Evolutionary conservation across 2,888 invertebrate species (phyloP).

Genomic region (Masnerella sp.): DNA sequence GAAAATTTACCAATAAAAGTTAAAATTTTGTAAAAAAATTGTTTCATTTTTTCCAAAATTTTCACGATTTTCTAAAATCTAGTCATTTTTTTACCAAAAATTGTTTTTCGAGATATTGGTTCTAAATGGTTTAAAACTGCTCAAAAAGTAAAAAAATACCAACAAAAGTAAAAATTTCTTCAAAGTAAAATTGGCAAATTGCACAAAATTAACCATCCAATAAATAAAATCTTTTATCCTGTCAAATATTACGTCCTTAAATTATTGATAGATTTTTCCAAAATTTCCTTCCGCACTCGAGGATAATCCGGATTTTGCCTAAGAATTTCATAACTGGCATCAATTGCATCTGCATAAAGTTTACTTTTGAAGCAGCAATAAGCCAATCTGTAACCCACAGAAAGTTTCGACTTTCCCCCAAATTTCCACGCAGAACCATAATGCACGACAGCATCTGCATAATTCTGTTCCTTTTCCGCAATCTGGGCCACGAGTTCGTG

Average conservation of each 20-base stretch:
- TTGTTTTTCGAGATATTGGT: no score
- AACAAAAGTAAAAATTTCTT: no score
- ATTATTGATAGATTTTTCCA: conserved; percentile 92
- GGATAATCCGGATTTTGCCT: conserved; percentile 91
- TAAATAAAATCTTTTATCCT: no score
- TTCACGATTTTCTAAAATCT: no score
- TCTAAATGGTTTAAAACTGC: no score
- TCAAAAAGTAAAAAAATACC: no score
- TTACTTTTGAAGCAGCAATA: conserved; percentile 95
- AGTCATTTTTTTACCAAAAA: no score
- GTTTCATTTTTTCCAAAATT: no score
- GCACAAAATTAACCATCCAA: no score
- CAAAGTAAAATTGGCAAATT: no score
- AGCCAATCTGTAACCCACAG: conserved; percentile 94
- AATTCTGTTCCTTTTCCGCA: conserved; percentile 94
- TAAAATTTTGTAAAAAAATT: no score
- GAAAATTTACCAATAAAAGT: no score
- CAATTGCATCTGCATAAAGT: conserved; percentile 93
- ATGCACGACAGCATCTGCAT: conserved; percentile 88
- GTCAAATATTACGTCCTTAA: conserved; percentile 84
- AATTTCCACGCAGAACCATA: conserved; percentile 93
- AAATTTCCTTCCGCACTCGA: conserved; percentile 93
- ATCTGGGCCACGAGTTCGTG: conserved; percentile 92
- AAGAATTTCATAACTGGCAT: conserved; percentile 91
- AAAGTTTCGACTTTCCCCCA: conserved; percentile 88